These are phyloP conservation scores for Collichthys lucidus DNA, from an alignment of 2,113 vertebrate species.

Conservation along the genomic window DNA sequence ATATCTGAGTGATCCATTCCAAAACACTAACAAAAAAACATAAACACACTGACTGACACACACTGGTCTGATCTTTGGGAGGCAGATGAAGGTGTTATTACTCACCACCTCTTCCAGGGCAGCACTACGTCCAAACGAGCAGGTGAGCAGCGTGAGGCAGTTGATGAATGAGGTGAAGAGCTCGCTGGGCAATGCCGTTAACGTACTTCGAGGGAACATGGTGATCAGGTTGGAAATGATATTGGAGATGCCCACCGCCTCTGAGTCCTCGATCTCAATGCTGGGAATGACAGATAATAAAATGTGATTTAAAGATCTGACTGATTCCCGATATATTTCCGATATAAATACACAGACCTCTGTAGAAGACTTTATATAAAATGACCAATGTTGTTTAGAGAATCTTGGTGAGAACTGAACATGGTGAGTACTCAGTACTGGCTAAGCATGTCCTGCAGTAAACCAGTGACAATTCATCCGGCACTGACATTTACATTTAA, in stretches of 20 bases:
- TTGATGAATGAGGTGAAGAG: conserved; percentile 98
- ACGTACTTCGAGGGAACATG: conserved; percentile 93
- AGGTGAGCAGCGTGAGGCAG: conserved; percentile 97
- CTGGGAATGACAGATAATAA: conserved; percentile 79
- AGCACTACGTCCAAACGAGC: conserved; percentile 97
- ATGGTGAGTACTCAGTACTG: background rate
- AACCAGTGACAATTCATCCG: background rate
- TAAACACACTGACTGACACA: background rate
- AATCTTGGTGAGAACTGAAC: background rate
- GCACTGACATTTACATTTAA: background rate
- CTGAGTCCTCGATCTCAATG: conserved; percentile 99
- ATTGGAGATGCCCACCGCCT: conserved; percentile 97
- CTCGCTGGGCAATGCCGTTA: conserved; percentile 96
- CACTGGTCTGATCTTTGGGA: background rate
- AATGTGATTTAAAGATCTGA: background rate
- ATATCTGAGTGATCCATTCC: background rate
- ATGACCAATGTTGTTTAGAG: background rate
- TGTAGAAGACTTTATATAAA: background rate
- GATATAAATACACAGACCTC: no score
- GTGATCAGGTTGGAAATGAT: conserved; percentile 99
- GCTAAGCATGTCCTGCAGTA: no score
- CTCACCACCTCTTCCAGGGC: conserved; percentile 98
- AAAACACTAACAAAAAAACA: background rate
- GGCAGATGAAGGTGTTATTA: background rate
- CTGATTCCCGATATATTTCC: background rate